Evolutionary conservation across 37 sponge, comb jelly and placozoan genomes (phyloP), one percentile per base, ranked within the genome.

Genomic region (Petrosia ficiformis): DNA sequence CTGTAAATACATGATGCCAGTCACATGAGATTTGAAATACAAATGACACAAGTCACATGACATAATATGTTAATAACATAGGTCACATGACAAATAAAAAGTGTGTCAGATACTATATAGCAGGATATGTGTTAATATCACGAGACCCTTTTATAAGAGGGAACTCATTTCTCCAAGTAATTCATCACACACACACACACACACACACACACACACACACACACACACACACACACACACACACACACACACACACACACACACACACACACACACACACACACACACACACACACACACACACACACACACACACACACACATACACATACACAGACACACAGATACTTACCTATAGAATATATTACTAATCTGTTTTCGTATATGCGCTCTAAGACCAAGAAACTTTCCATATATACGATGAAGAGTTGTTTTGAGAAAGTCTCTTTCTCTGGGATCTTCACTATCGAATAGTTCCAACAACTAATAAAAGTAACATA

Each of bases 321-420:
- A 28, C 4, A 41, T 29, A 5, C 43, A 14, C 14, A 6, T 28
- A 32, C 39, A 5, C 28, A 68, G 70, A 6, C 71, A 6, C 63
- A 11, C 8, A 19, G 25, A 8, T 28, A 26, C 80, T 37, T 33
- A 93, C 89, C 83, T 56, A 22, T 88, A 89, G 77, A 98, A 98
- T 57, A 98, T 98, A 66, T 95, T 86, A 84, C 91, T 98, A 65
- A 98, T 98, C 37, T 98, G 96, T 77, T 89, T 92, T 19, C 99
- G 67, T 16, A 98, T 92, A 81, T 90, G 94, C 0, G 93, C 94
- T 32, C 99, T 67, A 24, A 98, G 96, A 28, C 94, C 94, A 5
- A 98, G 86, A 52, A 98, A 98, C 69, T 98, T 98, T 26, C 96
- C 99, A 74, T 98, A 98, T 58, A 98, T 94, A 35, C 99, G 70